Evolutionary conservation across 2,888 invertebrate genomes (phyloP), one percentile per base, ranked within the genome.

Genomic region (Acleris holmiana): DNA sequence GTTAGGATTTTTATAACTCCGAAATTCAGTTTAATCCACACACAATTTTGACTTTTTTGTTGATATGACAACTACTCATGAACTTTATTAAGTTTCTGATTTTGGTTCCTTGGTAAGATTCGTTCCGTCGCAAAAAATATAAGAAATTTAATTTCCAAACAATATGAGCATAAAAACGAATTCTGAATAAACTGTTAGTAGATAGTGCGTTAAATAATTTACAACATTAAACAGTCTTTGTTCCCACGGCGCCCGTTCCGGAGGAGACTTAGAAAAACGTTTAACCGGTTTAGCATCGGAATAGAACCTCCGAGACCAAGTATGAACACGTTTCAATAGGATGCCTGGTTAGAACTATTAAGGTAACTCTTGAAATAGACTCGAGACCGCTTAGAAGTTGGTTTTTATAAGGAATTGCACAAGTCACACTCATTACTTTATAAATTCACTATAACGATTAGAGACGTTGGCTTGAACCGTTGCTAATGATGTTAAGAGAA

Each of bases 281-380:
- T 66, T 48, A 84, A 88, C 89, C 88, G 88, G 88, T 89, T 88
- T 76, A 56, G 68, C 70, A 73, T 73, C 69, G 76, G 80, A 78
- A 80, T 80, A 74, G 76, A 76, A 79, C 76, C 78, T 76, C 70
- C 71, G 68, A 75, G 75, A 77, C 68, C 73, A 19, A 53, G 68
- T 72, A 72, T 73, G 72, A 79, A 78, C 75, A 76, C 74, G 80
- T 76, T 77, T 76, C 76, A 75, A 76, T 74, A 78, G 74, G 75
- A 76, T 75, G 75, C 44, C 60, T 57, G 57, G 76, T 75, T 71
- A 78, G 70, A 71, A 75, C 69, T 40, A 46, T 65, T 60, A 65
- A 65, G 65, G 59, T 54, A 65, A 50, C 65, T 53, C 64, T 65
- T 60, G 55, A 65, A 60, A 65, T 65, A 65, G 58, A 59, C 58